These are phyloP conservation scores for Semnornis frantzii DNA, from an alignment of 2,113 vertebrate genomes.

Conservation along the genomic window DNA sequence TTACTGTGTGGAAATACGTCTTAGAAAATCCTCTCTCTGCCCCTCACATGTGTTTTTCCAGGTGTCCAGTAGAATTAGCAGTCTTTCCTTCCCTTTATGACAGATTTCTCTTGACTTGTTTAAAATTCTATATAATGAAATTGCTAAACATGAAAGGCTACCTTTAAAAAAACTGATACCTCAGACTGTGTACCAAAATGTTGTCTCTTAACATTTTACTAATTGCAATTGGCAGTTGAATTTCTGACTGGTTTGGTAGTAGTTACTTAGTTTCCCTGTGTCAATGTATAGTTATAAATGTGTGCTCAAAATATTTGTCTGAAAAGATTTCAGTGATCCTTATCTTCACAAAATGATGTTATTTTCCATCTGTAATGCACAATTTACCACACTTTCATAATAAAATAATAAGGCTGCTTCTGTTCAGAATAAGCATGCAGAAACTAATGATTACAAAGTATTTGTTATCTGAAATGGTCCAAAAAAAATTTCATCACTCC, in stretches of 20 bases:
- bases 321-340: not conserved
- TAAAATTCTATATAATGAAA: not conserved
- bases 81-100: not conserved
- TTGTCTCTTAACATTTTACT: not conserved
- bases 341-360: not conserved
- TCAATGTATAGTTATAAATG: not conserved
- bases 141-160: not conserved
- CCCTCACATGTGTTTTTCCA: not conserved
- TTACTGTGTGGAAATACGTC: not conserved
- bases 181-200: not conserved
- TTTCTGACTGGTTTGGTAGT: not conserved
- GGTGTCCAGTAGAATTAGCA: not conserved
- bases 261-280: not conserved
- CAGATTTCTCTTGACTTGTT: not conserved
- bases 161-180: not conserved
- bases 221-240: not conserved
- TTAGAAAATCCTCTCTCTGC: not conserved
- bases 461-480: not conserved
- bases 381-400: not conserved
- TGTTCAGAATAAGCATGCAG: not conserved
- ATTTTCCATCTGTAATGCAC: not conserved
- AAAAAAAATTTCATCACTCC: not conserved
- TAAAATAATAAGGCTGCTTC: not conserved
- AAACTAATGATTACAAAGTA: not conserved
- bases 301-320: not conserved